Conservation (phyloP, 1,140 invertebrate genomes). For the Aphelinus atriplicis region DNA sequence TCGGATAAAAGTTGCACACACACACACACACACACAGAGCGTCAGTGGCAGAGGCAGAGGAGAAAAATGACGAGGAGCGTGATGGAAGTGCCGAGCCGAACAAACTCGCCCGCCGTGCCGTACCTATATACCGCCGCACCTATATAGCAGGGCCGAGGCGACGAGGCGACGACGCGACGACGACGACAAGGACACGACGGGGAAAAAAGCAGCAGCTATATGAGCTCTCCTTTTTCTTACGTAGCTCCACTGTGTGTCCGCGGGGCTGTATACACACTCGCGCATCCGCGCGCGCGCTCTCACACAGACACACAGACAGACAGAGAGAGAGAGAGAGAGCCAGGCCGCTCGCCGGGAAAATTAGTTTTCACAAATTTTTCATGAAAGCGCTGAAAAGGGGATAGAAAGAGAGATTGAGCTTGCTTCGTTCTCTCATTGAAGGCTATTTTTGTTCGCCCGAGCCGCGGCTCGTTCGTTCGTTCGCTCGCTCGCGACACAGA, state of each 20-base stretch:
- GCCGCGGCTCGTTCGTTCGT: conserved; percentile 14
- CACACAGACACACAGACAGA: background rate
- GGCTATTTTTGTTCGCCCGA: conserved; percentile 60
- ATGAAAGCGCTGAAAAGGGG: conserved; percentile 61
- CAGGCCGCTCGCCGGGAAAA: conserved; percentile 46
- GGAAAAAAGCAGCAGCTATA: conserved; percentile 25
- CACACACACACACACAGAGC: too few relatives aligned
- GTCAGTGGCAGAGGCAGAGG: conserved; percentile 10
- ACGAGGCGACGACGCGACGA: background rate
- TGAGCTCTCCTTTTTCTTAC: conserved; percentile 12
- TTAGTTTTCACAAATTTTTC: conserved; percentile 66
- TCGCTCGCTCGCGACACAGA: too few relatives aligned
- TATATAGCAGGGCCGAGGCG: conserved; percentile 15
- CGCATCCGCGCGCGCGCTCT: too few relatives aligned
- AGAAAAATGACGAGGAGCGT: conserved; percentile 39
- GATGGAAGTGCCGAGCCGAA: conserved; percentile 24
- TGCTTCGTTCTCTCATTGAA: conserved; percentile 64
- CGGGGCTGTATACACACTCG: background rate
- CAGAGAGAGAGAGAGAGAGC: background rate
- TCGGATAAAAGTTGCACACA: too few relatives aligned
- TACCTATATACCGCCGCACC: too few relatives aligned
- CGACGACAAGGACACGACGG: too few relatives aligned
- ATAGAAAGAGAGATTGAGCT: conserved; percentile 41
- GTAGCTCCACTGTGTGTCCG: background rate
- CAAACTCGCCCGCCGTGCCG: conserved; percentile 13